These are phyloP conservation scores for Rhynchophorus ferrugineus DNA, from an alignment of 1,140 invertebrate genomes.

Conservation along the genomic window DNA sequence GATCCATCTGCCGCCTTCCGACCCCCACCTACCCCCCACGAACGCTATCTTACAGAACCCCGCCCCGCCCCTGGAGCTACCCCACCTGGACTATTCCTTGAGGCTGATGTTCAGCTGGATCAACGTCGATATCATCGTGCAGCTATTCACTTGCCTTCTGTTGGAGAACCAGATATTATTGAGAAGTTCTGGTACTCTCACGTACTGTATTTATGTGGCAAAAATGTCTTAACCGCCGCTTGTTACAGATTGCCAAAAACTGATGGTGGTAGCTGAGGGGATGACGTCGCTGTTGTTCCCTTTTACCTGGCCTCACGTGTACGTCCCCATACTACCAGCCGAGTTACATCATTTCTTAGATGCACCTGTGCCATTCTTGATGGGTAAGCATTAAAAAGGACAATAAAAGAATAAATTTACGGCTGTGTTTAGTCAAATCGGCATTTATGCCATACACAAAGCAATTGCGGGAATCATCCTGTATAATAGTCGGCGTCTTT, in stretches of 20 bases:
- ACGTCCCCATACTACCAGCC: conserved; percentile 95
- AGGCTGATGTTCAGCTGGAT: conserved; percentile 79
- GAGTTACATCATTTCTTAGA: conserved; percentile 95
- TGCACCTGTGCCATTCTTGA: conserved; percentile 97
- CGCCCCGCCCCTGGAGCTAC: conserved; percentile 68
- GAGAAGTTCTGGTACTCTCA: conserved; percentile 73
- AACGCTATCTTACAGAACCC: conserved; percentile 66
- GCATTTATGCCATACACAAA: conserved; percentile 32
- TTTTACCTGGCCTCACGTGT: conserved; percentile 97
- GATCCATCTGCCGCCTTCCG: conserved; percentile 67
- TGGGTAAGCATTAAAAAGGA: conserved; percentile 68
- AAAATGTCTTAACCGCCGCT: too few species aligned
- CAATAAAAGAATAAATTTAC: too few species aligned
- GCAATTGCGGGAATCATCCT: too few species aligned
- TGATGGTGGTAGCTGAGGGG: conserved; percentile 96
- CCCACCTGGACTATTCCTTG: conserved; percentile 89
- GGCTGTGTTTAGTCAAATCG: too few species aligned
- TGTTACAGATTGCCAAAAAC: conserved; percentile 73
- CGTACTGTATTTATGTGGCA: background rate
- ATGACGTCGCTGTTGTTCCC: conserved; percentile 86
- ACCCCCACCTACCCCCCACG: conserved; percentile 61
- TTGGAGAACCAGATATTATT: conserved; percentile 95
- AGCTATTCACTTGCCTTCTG: conserved; percentile 91
- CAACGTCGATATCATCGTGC: conserved; percentile 83
- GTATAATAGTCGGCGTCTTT: too few species aligned